phyloP scores from a whole-genome alignment of 1,140 invertebrate genomes.

The Brachionus manjavacas region DNA sequence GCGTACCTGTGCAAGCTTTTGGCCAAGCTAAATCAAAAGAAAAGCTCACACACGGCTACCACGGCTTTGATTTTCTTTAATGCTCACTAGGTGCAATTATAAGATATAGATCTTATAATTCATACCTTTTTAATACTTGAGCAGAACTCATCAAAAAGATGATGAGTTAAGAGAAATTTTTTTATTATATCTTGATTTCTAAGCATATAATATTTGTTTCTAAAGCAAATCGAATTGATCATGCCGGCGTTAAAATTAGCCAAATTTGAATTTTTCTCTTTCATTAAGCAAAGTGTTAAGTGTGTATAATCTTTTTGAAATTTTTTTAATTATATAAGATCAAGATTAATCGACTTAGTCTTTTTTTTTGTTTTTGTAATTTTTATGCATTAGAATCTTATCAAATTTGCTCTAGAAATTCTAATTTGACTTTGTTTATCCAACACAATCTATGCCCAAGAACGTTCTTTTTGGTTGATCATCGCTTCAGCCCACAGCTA shows the following conservation, averaged over 20 bases:
- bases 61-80: background rate
- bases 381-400: background rate
- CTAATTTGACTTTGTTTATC: background rate
- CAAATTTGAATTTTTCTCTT: constrained; percentile 24
- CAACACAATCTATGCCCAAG: background rate
- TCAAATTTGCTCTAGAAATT: background rate
- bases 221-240: constrained; percentile 4
- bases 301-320: constrained; percentile 5
- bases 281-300: constrained; percentile 9
- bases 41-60: background rate
- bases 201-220: constrained; percentile 11
- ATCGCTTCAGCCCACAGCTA: background rate
- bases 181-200: constrained; percentile 16
- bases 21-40: background rate
- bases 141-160: constrained; percentile 29
- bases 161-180: constrained; percentile 30
- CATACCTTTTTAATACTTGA: constrained; percentile 7
- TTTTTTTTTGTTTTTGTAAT: background rate
- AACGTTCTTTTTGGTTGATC: background rate
- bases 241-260: constrained; percentile 8
- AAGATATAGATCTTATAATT: constrained; percentile 21
- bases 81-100: constrained; percentile 19
- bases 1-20: background rate
- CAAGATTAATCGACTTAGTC: background rate
- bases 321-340: background rate